Evolutionary conservation across 2,888 invertebrate species (phyloP).

Genomic region (Aleiodes testaceus): DNA sequence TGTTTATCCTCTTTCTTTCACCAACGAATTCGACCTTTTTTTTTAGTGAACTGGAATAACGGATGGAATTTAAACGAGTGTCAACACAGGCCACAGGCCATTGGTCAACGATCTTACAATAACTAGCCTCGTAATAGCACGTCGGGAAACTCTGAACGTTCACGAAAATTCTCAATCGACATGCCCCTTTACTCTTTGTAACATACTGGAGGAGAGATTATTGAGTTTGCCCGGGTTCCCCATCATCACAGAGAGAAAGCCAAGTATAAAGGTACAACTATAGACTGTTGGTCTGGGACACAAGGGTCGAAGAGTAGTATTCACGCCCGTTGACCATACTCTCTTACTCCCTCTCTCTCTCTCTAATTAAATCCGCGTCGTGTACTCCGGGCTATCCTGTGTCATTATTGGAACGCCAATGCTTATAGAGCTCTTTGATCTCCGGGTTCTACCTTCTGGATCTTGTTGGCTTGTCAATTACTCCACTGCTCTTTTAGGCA

Average conservation of each 20-base stretch:
- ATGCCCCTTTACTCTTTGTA: background rate
- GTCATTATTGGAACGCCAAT: conserved; percentile 15
- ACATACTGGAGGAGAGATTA: conserved; percentile 46
- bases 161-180: background rate
- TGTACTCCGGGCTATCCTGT: conserved; percentile 19
- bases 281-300: conserved; percentile 21
- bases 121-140: conserved; percentile 17
- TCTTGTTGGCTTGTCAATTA: conserved; percentile 12
- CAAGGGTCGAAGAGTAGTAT: conserved; percentile 36
- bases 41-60: too few species aligned
- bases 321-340: conserved; percentile 37
- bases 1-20: too few species aligned
- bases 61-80: background rate
- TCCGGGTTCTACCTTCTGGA: conserved; percentile 22
- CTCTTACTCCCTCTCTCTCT: conserved; percentile 4
- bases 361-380: conserved; percentile 34
- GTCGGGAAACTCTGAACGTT: background rate
- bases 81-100: background rate
- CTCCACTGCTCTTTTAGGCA: background rate
- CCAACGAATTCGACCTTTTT: too few species aligned
- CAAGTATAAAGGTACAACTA: conserved; percentile 18
- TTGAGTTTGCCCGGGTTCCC: conserved; percentile 51
- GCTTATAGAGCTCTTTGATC: conserved; percentile 34
- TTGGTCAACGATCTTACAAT: conserved; percentile 20
- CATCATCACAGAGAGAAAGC: background rate